Conservation (phyloP, 2,888 invertebrate genomes). For the Escarpia spicata region DNA sequence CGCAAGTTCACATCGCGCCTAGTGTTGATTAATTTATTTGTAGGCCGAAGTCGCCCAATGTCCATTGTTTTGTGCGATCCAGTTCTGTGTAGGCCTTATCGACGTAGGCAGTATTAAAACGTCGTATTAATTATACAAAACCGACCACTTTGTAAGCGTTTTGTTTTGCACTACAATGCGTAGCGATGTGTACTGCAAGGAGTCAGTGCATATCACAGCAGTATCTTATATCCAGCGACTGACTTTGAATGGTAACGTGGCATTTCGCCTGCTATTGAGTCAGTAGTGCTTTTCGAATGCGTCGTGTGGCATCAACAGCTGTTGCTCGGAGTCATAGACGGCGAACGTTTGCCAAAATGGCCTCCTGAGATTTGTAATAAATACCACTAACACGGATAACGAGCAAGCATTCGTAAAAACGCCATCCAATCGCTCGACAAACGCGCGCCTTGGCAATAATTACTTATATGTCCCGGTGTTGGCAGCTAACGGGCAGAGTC, state of each 20-base stretch:
- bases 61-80: not conserved
- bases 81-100: not conserved
- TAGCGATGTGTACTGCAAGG: not conserved
- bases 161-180: not conserved
- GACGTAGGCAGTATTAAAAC: not conserved
- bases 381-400: not conserved
- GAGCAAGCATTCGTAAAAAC: not conserved
- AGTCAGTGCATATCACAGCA: too few relatives aligned
- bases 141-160: not conserved
- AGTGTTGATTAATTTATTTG: too few relatives aligned
- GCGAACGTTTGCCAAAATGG: not conserved
- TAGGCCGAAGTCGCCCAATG: too few relatives aligned
- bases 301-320: not conserved
- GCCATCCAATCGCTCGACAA: not conserved
- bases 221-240: not conserved
- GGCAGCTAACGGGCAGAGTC: not conserved
- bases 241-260: not conserved
- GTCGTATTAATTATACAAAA: not conserved
- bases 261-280: not conserved
- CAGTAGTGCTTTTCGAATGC: not conserved
- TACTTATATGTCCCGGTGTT: not conserved
- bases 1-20: too few relatives aligned
- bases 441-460: not conserved
- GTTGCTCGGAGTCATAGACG: not conserved
- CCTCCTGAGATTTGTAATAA: not conserved